phyloP scores from a whole-genome alignment of 1,140 invertebrate genomes.

The Diabrotica undecimpunctata region DNA sequence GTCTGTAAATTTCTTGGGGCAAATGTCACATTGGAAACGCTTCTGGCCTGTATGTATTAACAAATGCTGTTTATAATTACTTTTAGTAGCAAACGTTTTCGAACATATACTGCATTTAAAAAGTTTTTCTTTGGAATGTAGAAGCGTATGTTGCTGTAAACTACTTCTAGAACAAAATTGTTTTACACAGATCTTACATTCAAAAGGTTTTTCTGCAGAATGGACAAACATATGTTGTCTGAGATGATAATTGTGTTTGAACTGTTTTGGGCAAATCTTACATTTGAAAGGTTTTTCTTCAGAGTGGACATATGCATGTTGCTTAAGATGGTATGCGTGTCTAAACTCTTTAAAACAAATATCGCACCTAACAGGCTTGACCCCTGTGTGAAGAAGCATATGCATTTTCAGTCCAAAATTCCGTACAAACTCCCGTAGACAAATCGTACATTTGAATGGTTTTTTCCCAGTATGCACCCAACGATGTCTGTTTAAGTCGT shows the following conservation, averaged over 20 bases:
- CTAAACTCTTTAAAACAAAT: constrained; percentile 8
- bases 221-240: neutral
- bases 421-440: neutral
- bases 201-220: neutral
- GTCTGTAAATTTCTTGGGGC: neutral
- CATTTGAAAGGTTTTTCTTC: neutral
- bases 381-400: neutral
- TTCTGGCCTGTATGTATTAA: neutral
- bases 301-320: neutral
- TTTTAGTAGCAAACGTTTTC: neutral
- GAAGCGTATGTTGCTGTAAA: neutral
- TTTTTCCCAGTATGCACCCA: neutral
- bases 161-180: neutral
- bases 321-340: neutral
- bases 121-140: constrained; percentile 2
- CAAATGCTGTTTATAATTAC: constrained; percentile 3
- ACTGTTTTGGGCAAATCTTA: neutral
- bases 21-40: neutral
- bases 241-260: neutral
- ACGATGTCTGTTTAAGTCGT: neutral
- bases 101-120: constrained; percentile 1
- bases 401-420: neutral
- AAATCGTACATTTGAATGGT: neutral
- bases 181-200: constrained; percentile 6
- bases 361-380: constrained; percentile 3